Conservation (phyloP, 2,888 invertebrate species). For the Amiota communis region DNA sequence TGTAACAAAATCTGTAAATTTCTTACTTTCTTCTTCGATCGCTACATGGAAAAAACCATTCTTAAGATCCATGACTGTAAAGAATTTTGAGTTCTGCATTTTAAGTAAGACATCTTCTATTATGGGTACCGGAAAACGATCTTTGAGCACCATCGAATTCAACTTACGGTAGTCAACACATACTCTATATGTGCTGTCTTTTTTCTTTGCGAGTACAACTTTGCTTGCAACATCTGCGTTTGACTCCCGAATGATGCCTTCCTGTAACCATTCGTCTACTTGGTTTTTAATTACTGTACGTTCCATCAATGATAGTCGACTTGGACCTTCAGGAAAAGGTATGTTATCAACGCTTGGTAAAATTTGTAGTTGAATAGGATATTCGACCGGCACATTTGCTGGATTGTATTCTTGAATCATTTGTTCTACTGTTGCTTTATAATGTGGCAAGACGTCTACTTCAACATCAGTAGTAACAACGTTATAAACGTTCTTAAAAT, state of each 20-base stretch:
- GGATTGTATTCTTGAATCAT: slow-evolving; percentile 27
- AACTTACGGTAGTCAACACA: slow-evolving; percentile 37
- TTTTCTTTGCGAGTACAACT: slow-evolving; percentile 33
- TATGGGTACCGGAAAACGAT: slow-evolving; percentile 38
- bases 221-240: slow-evolving; percentile 28
- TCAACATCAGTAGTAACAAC: too few relatives aligned
- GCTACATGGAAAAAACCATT: slow-evolving; percentile 39
- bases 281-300: slow-evolving; percentile 26
- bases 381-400: slow-evolving; percentile 1
- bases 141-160: slow-evolving; percentile 34
- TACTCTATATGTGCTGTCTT: slow-evolving; percentile 32
- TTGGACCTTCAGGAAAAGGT: slow-evolving; percentile 18
- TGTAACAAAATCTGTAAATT: slow-evolving; percentile 28
- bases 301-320: slow-evolving; percentile 8
- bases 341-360: background rate
- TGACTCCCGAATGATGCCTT: slow-evolving; percentile 6
- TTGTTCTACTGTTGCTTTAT: background rate
- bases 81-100: slow-evolving; percentile 25
- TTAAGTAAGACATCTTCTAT: slow-evolving; percentile 36
- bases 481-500: too few relatives aligned
- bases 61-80: slow-evolving; percentile 30
- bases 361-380: slow-evolving; percentile 16
- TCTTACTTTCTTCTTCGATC: slow-evolving; percentile 31
- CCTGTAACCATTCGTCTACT: slow-evolving; percentile 25
- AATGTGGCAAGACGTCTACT: too few relatives aligned